phyloP scores from a whole-genome alignment of 2,888 invertebrate species.

The Brachypterus glaber region DNA sequence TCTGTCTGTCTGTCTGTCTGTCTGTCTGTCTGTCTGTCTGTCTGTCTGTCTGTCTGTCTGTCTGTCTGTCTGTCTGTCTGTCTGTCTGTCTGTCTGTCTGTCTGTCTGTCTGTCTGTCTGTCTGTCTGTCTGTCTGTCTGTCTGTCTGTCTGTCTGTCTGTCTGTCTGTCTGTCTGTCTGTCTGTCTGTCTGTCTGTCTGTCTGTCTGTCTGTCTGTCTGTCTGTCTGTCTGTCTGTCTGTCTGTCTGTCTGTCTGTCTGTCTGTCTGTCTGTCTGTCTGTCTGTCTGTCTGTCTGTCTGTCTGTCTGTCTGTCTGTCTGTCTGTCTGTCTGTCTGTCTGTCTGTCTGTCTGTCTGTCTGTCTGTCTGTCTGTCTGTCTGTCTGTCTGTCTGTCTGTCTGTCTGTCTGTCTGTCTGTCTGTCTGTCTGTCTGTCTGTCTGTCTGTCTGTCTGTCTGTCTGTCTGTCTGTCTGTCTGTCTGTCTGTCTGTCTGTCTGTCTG shows the following conservation, averaged over 20 bases:
- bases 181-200: conserved; percentile 6
- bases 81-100: conserved; percentile 2
- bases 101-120: conserved; percentile 2
- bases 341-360: conserved; percentile 6
- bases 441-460: conserved; percentile 6
- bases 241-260: conserved; percentile 6
- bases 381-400: conserved; percentile 6
- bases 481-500: conserved; percentile 6
- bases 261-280: conserved; percentile 6
- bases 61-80: conserved; percentile 2
- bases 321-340: conserved; percentile 6
- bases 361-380: conserved; percentile 6
- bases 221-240: conserved; percentile 6
- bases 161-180: conserved; percentile 6
- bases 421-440: conserved; percentile 6
- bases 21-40: conserved; percentile 2
- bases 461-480: conserved; percentile 6
- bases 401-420: conserved; percentile 6
- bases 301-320: conserved; percentile 6
- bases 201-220: conserved; percentile 6
- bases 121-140: conserved; percentile 1
- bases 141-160: conserved; percentile 6
- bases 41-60: conserved; percentile 2
- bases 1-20: conserved; percentile 2
- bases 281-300: conserved; percentile 6